phyloP scores from a whole-genome alignment of 2,797 vertebrate genomes.

The Syngnathus rostellatus region DNA sequence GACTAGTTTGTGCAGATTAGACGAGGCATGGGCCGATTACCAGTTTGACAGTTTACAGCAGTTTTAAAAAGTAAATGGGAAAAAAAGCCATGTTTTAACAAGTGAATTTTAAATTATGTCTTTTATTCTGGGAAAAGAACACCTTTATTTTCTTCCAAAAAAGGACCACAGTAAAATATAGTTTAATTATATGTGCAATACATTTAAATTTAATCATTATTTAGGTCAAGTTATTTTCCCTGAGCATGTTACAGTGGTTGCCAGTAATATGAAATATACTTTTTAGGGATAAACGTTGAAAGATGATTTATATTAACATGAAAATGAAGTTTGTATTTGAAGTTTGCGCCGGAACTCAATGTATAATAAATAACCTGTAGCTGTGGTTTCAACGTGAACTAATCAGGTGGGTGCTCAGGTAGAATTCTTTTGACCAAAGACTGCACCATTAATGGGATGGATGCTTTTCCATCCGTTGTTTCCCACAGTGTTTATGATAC shows the following conservation, averaged over 20 bases:
- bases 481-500: conserved; percentile 13
- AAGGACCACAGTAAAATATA: no score
- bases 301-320: background rate
- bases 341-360: background rate
- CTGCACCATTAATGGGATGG: background rate
- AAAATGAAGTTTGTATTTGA: background rate
- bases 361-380: background rate
- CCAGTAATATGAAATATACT: background rate
- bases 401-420: conserved; percentile 34
- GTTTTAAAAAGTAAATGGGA: background rate
- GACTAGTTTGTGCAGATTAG: no score
- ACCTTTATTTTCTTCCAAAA: background rate
- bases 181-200: no score
- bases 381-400: background rate
- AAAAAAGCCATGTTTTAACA: background rate
- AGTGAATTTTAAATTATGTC: background rate
- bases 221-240: background rate
- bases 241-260: background rate
- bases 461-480: background rate
- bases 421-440: conserved; percentile 24
- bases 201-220: no score
- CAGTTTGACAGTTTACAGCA: no score
- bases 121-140: background rate
- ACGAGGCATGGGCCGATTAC: background rate
- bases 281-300: background rate